Conservation (phyloP, 2,113 vertebrate species). For the Notothenia coriiceps region DNA sequence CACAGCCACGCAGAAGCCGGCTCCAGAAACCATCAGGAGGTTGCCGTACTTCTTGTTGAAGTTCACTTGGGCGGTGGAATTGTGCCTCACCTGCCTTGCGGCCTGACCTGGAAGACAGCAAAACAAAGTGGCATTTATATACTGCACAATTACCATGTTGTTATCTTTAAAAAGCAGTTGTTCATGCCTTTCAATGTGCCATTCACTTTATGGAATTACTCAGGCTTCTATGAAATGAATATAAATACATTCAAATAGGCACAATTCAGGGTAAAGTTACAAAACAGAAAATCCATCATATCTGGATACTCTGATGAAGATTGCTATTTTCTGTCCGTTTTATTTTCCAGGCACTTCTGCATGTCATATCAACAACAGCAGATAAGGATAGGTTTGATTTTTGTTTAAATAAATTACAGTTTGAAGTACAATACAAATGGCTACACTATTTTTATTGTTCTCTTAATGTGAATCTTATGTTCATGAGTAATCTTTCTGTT, state of each 20-base stretch:
- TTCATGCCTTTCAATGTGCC: not conserved
- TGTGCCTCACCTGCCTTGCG: constrained; percentile 76
- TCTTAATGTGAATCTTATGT: too few species aligned
- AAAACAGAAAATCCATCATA: too few species aligned
- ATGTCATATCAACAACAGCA: not conserved
- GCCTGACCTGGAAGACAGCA: constrained; percentile 71
- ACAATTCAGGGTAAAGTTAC: too few species aligned
- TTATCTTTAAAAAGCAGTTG: not conserved
- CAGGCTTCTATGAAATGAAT: not conserved
- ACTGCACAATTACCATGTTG: not conserved
- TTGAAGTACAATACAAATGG: not conserved
- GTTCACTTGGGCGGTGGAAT: constrained; percentile 28
- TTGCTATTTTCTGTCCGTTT: not conserved
- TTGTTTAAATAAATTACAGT: too few species aligned
- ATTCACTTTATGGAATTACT: not conserved
- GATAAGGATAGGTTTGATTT: not conserved
- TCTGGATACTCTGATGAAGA: too few species aligned
- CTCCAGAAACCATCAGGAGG: constrained; percentile 63
- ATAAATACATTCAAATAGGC: not conserved
- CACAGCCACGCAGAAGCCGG: constrained; percentile 72
- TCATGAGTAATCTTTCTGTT: not conserved
- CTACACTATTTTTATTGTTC: not conserved
- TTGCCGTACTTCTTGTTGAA: constrained; percentile 83
- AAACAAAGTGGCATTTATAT: not conserved
- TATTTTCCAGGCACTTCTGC: not conserved